phyloP scores from a whole-genome alignment of 35 echinoderm and acorn worm genomes.

The Stichopus chloronotus region DNA sequence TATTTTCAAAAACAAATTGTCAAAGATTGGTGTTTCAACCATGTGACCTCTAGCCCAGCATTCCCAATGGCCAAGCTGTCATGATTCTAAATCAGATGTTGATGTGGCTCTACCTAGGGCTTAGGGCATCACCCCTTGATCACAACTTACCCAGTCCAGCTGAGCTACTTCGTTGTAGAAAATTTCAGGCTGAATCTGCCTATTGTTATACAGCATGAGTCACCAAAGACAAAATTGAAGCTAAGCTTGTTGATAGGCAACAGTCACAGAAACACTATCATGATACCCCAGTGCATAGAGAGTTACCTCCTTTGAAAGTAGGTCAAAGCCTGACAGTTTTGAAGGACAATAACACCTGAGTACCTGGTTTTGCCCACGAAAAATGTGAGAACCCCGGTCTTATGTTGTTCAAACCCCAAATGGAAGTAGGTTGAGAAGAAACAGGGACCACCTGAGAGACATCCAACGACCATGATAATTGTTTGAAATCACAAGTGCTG shows the following conservation, averaged over 20 bases:
- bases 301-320: neutral
- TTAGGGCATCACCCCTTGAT: neutral
- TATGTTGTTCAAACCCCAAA: constrained; percentile 35
- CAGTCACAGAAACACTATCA: constrained; percentile 34
- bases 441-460: constrained; percentile 35
- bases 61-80: constrained; percentile 55
- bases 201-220: constrained; percentile 9
- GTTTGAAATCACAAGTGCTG: too few species aligned
- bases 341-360: constrained; percentile 16
- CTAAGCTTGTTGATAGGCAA: constrained; percentile 24
- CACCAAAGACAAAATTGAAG: constrained; percentile 20
- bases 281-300: constrained; percentile 3
- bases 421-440: constrained; percentile 26
- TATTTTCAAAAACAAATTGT: too few species aligned
- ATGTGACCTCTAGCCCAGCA: constrained; percentile 48
- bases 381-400: constrained; percentile 17
- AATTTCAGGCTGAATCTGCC: constrained; percentile 30
- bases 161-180: neutral
- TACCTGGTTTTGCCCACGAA: constrained; percentile 10
- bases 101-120: constrained; percentile 29
- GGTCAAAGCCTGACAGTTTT: constrained; percentile 23
- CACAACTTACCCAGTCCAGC: neutral
- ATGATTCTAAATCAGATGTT: neutral
- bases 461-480: neutral
- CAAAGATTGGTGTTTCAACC: constrained; percentile 33